Evolutionary conservation across 2,113 vertebrate species (phyloP).

Genomic region (Oceanites oceanicus): DNA sequence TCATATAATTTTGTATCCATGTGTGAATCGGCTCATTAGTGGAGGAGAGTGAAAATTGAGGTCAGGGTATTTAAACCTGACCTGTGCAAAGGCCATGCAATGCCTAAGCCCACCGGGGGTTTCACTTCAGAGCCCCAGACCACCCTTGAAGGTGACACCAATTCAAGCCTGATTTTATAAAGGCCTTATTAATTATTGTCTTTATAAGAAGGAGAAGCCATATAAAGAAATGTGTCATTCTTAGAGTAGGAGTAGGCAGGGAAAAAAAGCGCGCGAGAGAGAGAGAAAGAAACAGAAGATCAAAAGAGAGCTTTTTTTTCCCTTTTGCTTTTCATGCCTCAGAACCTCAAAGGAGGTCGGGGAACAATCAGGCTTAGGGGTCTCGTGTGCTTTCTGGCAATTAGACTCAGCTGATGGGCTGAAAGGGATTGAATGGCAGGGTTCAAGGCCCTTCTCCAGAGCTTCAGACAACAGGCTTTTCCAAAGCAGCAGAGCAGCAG

Average conservation of each 20-base stretch:
- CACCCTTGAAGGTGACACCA: constrained; percentile 92
- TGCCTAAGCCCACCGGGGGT: constrained; percentile 87
- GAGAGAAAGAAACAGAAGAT: constrained; percentile 93
- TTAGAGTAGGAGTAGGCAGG: constrained; percentile 86
- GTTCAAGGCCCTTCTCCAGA: constrained; percentile 98
- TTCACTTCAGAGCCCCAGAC: constrained; percentile 90
- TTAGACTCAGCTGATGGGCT: constrained; percentile 99
- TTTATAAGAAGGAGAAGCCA: constrained; percentile 90
- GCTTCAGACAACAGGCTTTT: constrained; percentile 97
- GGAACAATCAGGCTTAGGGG: constrained; percentile 96
- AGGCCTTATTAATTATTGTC: constrained; percentile 99
- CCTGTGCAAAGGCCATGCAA: constrained; percentile 88
- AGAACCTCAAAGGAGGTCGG: constrained; percentile 99
- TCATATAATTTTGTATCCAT: constrained; percentile 80
- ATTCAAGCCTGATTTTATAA: constrained; percentile 96
- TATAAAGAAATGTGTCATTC: constrained; percentile 97
- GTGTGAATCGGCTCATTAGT: constrained; percentile 93
- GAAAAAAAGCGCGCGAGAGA: constrained; percentile 71
- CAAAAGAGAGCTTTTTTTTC: constrained; percentile 79
- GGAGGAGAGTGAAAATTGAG: constrained; percentile 94
- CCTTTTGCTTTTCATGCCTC: constrained; percentile 98
- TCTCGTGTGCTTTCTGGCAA: constrained; percentile 99
- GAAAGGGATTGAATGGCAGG: constrained; percentile 98
- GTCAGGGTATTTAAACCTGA: constrained; percentile 99
- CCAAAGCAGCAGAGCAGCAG: constrained; percentile 86